Conservation (phyloP, 2,797 vertebrate genomes). For the Sciurus carolinensis region DNA sequence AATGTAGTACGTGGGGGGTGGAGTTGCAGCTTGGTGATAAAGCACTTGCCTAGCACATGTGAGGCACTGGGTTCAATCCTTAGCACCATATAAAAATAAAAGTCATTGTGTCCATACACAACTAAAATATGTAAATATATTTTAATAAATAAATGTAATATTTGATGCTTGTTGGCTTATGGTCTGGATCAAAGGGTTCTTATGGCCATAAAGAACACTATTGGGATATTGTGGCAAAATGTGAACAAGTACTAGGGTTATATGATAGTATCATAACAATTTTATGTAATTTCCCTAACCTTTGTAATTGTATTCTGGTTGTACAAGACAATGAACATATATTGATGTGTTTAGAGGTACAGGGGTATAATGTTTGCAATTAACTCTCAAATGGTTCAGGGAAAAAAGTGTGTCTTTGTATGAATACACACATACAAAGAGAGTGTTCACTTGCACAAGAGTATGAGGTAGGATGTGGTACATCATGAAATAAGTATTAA, state of each 20-base stretch:
- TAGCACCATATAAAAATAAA: too few relatives aligned
- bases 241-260: neutral
- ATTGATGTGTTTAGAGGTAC: neutral
- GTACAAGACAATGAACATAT: neutral
- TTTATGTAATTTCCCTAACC: neutral
- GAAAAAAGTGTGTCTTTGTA: neutral
- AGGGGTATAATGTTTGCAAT: neutral
- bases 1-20: too few relatives aligned
- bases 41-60: too few relatives aligned
- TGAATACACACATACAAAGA: accelerated
- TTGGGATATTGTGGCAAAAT: neutral
- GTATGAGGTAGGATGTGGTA: neutral
- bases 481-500: neutral
- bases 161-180: neutral
- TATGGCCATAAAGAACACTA: neutral
- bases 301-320: neutral
- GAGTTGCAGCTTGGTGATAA: too few relatives aligned
- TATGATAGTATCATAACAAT: neutral
- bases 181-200: neutral
- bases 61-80: too few relatives aligned
- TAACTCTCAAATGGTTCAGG: neutral
- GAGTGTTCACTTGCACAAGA: neutral
- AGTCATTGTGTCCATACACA: too few relatives aligned
- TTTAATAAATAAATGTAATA: neutral
- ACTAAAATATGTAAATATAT: too few relatives aligned